A percentile compares a stretch with the other conserved stretches of the same genome.
These are phyloP conservation scores for Cephalopachus bancanus DNA, from an alignment of 2,797 vertebrate genomes.

Conservation along the genomic window DNA sequence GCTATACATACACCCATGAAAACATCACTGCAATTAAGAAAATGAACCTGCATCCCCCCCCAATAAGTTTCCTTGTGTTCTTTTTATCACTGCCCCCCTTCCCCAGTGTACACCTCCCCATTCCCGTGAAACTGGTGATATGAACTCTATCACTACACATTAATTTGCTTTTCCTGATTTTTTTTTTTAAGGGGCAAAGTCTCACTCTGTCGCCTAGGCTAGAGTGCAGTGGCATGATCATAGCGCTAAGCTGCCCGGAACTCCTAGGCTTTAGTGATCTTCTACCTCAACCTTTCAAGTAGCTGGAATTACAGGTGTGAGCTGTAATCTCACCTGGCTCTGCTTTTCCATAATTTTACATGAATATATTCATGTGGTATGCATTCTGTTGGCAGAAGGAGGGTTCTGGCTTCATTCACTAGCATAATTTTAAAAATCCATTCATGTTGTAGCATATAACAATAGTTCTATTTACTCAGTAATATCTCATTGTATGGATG, in stretches of 20 bases:
- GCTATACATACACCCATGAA: background rate
- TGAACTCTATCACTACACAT: background rate
- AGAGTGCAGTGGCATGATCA: too few species aligned
- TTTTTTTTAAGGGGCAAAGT: too few species aligned
- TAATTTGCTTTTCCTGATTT: background rate
- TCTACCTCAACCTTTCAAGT: too few species aligned
- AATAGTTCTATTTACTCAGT: background rate
- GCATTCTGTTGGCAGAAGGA: background rate
- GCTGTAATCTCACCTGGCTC: background rate
- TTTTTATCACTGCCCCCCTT: background rate
- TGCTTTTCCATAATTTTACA: background rate
- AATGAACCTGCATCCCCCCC: background rate
- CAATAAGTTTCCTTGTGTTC: background rate
- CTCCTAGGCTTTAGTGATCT: too few species aligned
- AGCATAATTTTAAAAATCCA: background rate
- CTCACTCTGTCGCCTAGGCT: too few species aligned
- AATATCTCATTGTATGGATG: background rate
- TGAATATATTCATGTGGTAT: background rate
- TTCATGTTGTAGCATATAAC: background rate
- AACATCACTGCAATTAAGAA: background rate
- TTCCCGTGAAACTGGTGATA: background rate
- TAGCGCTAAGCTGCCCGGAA: too few species aligned
- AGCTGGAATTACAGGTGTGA: too few species aligned
- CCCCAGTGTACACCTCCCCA: accelerated
- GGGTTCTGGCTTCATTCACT: background rate